A percentile compares a stretch with the other conserved stretches of the same genome.
Conservation (phyloP, 2,888 invertebrate species). For the Nomada fabriciana region DNA sequence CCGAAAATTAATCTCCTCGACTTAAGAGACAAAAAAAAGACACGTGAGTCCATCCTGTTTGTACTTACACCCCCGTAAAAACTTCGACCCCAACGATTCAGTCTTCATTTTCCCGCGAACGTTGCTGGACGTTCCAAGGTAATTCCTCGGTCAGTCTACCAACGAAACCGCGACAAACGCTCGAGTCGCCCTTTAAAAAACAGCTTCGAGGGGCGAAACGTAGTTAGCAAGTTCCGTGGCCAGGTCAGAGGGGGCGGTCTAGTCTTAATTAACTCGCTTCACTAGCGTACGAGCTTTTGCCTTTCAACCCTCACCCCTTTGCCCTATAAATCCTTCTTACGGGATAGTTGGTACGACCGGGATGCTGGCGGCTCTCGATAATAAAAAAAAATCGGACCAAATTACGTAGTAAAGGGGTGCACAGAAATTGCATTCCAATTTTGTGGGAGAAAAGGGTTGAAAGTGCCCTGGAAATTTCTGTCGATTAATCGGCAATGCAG, state of each 20-base stretch:
- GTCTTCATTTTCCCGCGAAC: constrained; percentile 9
- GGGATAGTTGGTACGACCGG: background rate
- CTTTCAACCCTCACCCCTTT: constrained; percentile 41
- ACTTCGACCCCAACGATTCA: background rate
- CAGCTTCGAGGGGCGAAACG: constrained; percentile 49
- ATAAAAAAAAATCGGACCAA: background rate
- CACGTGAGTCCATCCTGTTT: constrained; percentile 8
- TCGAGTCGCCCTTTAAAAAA: constrained; percentile 48
- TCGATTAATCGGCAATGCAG: too few relatives aligned
- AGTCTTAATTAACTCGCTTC: constrained; percentile 78
- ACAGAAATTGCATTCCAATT: too few relatives aligned
- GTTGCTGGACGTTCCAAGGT: constrained; percentile 21
- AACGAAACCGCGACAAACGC: constrained; percentile 42
- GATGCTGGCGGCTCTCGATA: background rate
- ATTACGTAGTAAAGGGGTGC: background rate
- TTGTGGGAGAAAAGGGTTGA: too few relatives aligned
- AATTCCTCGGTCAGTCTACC: constrained; percentile 8
- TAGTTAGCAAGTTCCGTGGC: constrained; percentile 46
- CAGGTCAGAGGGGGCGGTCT: constrained; percentile 25
- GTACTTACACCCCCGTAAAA: background rate
- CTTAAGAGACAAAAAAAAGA: background rate
- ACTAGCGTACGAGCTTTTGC: constrained; percentile 63
- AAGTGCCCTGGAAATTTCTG: too few relatives aligned
- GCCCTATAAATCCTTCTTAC: constrained; percentile 73
- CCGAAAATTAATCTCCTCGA: constrained; percentile 21